These are phyloP conservation scores for Spongilla lacustris DNA, from an alignment of 37 sponge, comb jelly and placozoan genomes.

Conservation along the genomic window DNA sequence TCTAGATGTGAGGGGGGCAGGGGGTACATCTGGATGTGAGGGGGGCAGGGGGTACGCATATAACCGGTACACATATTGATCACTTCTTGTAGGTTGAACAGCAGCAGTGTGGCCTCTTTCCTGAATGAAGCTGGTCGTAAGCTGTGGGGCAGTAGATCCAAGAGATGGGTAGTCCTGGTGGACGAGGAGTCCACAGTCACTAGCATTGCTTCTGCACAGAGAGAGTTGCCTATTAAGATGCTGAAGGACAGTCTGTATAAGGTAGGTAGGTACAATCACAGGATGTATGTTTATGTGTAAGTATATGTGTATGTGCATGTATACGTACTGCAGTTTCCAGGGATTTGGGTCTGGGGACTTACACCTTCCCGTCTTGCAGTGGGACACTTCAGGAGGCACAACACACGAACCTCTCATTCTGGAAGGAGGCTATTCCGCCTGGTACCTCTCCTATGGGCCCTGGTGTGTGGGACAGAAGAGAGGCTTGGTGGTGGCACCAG, in stretches of 20 bases:
- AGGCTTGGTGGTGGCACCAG: too few relatives aligned
- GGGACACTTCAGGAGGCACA: conserved; percentile 17
- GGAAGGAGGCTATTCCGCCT: conserved; percentile 78
- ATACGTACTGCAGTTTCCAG: too few relatives aligned
- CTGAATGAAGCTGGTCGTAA: conserved; percentile 16
- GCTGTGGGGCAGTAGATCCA: conserved; percentile 53
- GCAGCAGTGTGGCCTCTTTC: conserved; percentile 12
- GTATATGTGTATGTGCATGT: not conserved
- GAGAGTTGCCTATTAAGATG: not conserved
- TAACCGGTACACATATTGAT: too few relatives aligned
- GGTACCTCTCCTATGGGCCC: conserved; percentile 70
- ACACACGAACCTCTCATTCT: conserved; percentile 53
- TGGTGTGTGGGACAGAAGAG: conserved; percentile 70
- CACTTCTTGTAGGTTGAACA: conserved; percentile 20
- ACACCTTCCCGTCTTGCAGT: conserved; percentile 28
- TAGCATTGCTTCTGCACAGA: not conserved
- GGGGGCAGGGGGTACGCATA: too few relatives aligned
- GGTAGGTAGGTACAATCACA: too few relatives aligned
- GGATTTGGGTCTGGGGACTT: too few relatives aligned
- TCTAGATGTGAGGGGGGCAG: too few relatives aligned
- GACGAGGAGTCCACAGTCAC: conserved; percentile 30
- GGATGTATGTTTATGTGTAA: too few relatives aligned
- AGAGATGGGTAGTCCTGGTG: conserved; percentile 39
- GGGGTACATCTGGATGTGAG: too few relatives aligned
- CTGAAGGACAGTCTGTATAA: conserved; percentile 58